Percentiles rank a stretch among this genome's conserved stretches.
These are phyloP conservation scores for Drosophila anceps DNA, from an alignment of 2,888 invertebrate genomes.

Conservation along the genomic window DNA sequence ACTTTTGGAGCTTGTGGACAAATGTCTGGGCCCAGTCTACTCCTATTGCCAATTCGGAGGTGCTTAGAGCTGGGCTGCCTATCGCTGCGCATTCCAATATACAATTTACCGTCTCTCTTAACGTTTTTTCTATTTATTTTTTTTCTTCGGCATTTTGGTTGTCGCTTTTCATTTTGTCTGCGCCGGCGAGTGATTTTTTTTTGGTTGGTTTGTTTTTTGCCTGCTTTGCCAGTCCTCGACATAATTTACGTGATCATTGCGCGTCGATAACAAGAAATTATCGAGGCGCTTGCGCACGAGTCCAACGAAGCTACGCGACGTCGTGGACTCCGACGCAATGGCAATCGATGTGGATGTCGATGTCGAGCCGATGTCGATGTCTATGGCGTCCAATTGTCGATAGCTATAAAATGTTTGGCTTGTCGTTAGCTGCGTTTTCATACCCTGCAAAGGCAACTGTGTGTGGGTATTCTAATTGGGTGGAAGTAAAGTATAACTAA, in stretches of 20 bases:
- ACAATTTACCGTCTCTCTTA: slow-evolving; percentile 50
- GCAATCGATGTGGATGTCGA: slow-evolving; percentile 52
- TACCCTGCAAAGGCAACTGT: slow-evolving; percentile 36
- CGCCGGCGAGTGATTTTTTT: slow-evolving; percentile 39
- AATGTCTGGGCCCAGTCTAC: slow-evolving; percentile 34
- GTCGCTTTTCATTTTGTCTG: slow-evolving; percentile 57
- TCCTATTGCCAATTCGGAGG: slow-evolving; percentile 25
- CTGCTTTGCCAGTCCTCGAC: slow-evolving; percentile 70
- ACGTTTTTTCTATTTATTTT: slow-evolving; percentile 20
- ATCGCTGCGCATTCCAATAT: slow-evolving; percentile 73
- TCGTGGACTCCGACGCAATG: slow-evolving; percentile 60
- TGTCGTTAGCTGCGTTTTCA: slow-evolving; percentile 42
- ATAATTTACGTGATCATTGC: slow-evolving; percentile 82
- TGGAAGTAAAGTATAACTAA: no score
- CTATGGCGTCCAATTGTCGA: slow-evolving; percentile 60
- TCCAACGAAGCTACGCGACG: slow-evolving; percentile 32
- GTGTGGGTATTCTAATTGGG: background rate
- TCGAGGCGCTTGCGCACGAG: slow-evolving; percentile 76
- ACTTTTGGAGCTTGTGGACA: slow-evolving; percentile 20
- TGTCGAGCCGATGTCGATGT: slow-evolving; percentile 47
- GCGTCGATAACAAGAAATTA: slow-evolving; percentile 82
- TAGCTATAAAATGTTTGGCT: slow-evolving; percentile 52
- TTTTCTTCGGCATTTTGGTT: slow-evolving; percentile 41
- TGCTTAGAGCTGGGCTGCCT: slow-evolving; percentile 58
- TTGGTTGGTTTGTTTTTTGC: slow-evolving; percentile 31